Evolutionary conservation across 2,113 vertebrate genomes (phyloP).

Genomic region (Chinchilla lanigera): DNA sequence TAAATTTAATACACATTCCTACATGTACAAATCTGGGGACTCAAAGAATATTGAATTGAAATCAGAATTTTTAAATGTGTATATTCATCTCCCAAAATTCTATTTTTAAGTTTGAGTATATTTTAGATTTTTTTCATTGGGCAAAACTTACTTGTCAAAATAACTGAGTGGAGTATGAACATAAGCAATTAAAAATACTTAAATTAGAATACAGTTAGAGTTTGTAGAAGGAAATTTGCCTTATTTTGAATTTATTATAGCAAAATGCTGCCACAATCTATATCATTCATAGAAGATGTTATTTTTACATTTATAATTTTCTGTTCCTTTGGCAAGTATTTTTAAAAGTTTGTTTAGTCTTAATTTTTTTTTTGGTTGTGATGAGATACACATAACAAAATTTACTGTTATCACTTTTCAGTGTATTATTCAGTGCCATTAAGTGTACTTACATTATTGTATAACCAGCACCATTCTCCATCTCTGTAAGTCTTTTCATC

Average conservation of each 20-base stretch:
- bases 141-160: conserved; percentile 27
- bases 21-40: background rate
- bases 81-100: background rate
- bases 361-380: background rate
- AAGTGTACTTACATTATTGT: background rate
- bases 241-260: conserved; percentile 50
- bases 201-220: conserved; percentile 36
- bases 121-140: background rate
- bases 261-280: background rate
- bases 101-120: conserved; percentile 49
- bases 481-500: background rate
- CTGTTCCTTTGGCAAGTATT: background rate
- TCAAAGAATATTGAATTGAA: background rate
- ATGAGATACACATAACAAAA: background rate
- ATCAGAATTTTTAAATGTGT: background rate
- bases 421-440: background rate
- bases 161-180: background rate
- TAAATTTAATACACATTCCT: conserved; percentile 48
- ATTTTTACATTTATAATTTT: background rate
- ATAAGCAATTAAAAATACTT: background rate
- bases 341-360: background rate
- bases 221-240: background rate
- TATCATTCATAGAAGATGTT: background rate
- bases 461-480: background rate
- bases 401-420: background rate